These are phyloP conservation scores for Latrodectus geometricus DNA, from an alignment of 1,140 invertebrate genomes.

Conservation along the genomic window DNA sequence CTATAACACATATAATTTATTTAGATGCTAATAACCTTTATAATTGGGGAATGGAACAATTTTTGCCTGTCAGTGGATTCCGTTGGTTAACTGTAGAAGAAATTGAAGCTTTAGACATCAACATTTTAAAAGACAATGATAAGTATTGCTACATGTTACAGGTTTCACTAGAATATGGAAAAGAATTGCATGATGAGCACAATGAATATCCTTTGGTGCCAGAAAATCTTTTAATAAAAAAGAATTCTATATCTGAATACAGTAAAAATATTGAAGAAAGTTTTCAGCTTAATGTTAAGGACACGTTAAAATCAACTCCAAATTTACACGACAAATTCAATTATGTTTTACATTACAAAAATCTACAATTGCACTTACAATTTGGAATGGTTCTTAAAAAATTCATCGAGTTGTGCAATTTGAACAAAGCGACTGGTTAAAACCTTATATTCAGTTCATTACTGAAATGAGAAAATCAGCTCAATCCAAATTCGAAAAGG, in stretches of 20 bases:
- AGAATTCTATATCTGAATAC: slow-evolving; percentile 26
- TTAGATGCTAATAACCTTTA: too few relatives aligned
- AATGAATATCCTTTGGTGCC: slow-evolving; percentile 69
- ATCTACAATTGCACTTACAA: slow-evolving; percentile 71
- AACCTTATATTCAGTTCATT: too few relatives aligned
- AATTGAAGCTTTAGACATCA: too few relatives aligned
- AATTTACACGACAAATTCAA: too few relatives aligned
- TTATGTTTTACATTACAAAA: too few relatives aligned
- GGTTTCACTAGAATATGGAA: slow-evolving; percentile 65
- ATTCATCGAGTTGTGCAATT: slow-evolving; percentile 64
- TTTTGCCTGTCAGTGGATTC: too few relatives aligned
- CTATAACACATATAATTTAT: slow-evolving; percentile 64
- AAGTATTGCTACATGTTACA: slow-evolving; percentile 63
- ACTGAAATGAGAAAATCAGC: too few relatives aligned
- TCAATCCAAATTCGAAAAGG: too few relatives aligned
- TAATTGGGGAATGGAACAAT: too few relatives aligned
- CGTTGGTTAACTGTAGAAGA: too few relatives aligned
- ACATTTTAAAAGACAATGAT: slow-evolving; percentile 7
- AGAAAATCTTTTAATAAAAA: slow-evolving; percentile 62
- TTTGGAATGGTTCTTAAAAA: slow-evolving; percentile 66
- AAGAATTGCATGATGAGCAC: too few relatives aligned
- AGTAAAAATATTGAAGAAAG: background rate
- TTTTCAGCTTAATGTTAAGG: background rate
- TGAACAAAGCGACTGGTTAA: slow-evolving; percentile 30
- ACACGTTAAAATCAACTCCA: too few relatives aligned